phyloP scores from a whole-genome alignment of 2,797 vertebrate species.

The Danio tinwini region DNA sequence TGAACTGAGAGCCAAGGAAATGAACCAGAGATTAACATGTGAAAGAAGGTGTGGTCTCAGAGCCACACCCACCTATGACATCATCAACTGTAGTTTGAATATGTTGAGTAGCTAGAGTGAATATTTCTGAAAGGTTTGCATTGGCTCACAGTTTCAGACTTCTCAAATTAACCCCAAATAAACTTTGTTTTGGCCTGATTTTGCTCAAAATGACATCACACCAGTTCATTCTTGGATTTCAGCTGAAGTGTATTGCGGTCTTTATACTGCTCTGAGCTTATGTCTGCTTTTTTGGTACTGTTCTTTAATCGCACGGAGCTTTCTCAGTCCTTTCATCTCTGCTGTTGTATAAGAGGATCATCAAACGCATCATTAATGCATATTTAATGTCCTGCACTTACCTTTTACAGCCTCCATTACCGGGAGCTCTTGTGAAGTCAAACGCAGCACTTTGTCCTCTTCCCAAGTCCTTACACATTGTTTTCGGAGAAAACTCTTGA shows the following conservation, averaged over 20 bases:
- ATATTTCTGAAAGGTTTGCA: neutral
- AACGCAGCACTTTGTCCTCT: constrained; percentile 15
- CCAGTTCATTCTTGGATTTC: too few relatives aligned
- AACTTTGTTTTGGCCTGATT: neutral
- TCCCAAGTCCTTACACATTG: constrained; percentile 32
- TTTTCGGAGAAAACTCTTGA: constrained; percentile 20
- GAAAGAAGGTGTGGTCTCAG: too few relatives aligned
- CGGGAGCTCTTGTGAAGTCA: constrained; percentile 50
- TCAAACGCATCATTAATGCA: constrained; percentile 66
- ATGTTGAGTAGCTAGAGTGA: too few relatives aligned
- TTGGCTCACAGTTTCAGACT: neutral
- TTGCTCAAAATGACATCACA: neutral
- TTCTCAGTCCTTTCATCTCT: constrained; percentile 25
- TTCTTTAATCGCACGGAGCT: constrained; percentile 39
- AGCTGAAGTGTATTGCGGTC: too few relatives aligned
- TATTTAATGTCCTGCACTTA: constrained; percentile 74
- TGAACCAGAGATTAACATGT: too few relatives aligned
- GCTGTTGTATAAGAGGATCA: constrained; percentile 20
- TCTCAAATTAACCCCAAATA: neutral
- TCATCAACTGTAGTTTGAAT: neutral
- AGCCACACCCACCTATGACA: too few relatives aligned
- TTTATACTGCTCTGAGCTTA: neutral
- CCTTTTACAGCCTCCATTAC: constrained; percentile 62
- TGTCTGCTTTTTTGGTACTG: neutral
- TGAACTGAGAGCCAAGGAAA: too few relatives aligned